Evolutionary conservation across 2,797 vertebrate genomes (phyloP).

Genomic region (Xerus rutilus): DNA sequence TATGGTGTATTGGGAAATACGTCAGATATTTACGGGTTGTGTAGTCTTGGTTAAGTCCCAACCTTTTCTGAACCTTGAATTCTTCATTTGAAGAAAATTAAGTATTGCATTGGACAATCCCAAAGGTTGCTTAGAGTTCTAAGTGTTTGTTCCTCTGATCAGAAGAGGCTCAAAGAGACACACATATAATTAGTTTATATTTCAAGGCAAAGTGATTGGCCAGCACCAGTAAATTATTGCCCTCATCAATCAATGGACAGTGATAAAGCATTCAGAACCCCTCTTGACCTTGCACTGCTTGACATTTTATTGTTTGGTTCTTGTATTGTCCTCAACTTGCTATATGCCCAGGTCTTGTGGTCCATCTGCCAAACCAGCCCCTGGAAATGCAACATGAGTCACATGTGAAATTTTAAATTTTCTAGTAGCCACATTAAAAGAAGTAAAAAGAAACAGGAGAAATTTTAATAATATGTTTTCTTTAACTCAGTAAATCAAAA

Average conservation of each 20-base stretch:
- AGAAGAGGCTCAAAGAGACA: not conserved
- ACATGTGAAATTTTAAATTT: not conserved
- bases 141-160: conserved; percentile 13
- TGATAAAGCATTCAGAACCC: not conserved
- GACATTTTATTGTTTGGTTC: not conserved
- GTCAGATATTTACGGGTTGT: not conserved
- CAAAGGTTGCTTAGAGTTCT: not conserved
- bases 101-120: not conserved
- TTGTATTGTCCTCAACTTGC: not conserved
- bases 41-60: not conserved
- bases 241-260: not conserved
- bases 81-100: not conserved
- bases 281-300: not conserved
- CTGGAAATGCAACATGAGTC: not conserved
- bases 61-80: conserved; percentile 14
- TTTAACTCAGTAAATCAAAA: conserved; percentile 25
- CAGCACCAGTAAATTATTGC: not conserved
- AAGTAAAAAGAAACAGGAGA: conserved; percentile 24
- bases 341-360: not conserved
- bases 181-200: not conserved
- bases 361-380: not conserved
- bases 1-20: not conserved
- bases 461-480: conserved; percentile 37
- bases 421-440: not conserved
- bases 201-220: not conserved